These are phyloP conservation scores for Molossus molossus DNA, from an alignment of 2,797 vertebrate genomes.

Conservation along the genomic window DNA sequence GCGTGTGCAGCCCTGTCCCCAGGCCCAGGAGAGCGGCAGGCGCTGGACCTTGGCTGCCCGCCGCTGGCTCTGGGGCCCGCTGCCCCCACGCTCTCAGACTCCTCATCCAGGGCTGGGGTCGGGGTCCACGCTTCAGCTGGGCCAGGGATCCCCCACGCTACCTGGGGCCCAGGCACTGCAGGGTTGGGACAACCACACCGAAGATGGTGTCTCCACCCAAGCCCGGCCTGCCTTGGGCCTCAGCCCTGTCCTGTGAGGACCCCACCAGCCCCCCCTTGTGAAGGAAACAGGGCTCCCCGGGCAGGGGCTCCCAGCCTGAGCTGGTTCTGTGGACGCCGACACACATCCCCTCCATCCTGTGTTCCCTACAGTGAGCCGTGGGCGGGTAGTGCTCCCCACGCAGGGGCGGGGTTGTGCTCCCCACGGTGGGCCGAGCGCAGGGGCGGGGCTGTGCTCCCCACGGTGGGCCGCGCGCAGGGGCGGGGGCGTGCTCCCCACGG, in stretches of 20 bases:
- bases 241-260: neutral
- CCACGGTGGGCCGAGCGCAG: neutral
- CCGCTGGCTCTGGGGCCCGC: neutral
- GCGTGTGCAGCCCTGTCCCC: fast-evolving
- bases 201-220: neutral
- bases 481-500: neutral
- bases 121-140: neutral
- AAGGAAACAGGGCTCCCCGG: no score
- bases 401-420: neutral
- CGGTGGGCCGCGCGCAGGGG: no score
- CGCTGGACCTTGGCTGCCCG: no score
- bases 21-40: neutral
- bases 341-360: fast-evolving
- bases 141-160: neutral
- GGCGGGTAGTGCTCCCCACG: no score
- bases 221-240: neutral
- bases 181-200: neutral
- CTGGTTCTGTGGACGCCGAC: fast-evolving
- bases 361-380: neutral
- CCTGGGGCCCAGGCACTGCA: neutral
- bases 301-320: neutral
- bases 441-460: no score
- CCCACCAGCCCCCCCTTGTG: fast-evolving
- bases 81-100: neutral
- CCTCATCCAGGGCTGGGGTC: neutral